A percentile compares a stretch with the other conserved stretches of the same genome.
Conservation (phyloP, 2,113 vertebrate genomes). For the Egretta garzetta region DNA sequence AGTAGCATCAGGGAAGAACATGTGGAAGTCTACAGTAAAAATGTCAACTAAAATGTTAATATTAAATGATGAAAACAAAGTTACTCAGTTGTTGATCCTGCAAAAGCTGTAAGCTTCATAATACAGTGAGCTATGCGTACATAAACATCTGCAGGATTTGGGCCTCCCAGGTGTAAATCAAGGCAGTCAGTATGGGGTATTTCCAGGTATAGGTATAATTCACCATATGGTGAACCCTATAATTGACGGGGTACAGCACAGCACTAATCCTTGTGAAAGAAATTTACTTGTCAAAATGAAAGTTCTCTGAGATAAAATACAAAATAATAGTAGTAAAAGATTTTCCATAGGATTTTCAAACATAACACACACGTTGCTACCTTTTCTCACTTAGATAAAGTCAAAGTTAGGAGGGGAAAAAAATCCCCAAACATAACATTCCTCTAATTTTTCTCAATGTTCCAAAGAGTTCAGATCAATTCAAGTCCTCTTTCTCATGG, state of each 20-base stretch:
- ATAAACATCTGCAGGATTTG: neutral
- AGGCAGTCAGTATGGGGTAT: neutral
- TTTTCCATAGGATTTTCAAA: neutral
- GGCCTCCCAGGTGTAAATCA: neutral
- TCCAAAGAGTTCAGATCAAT: neutral
- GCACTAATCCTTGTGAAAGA: neutral
- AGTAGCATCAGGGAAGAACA: neutral
- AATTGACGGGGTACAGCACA: neutral
- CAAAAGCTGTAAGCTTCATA: neutral
- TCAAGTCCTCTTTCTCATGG: neutral
- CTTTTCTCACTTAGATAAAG: neutral
- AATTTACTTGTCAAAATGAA: neutral
- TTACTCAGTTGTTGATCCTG: neutral
- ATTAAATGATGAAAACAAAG: neutral
- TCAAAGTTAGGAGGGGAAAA: neutral
- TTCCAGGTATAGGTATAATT: neutral
- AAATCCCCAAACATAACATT: neutral
- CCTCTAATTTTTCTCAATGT: neutral
- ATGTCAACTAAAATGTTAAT: neutral
- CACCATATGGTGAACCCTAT: neutral
- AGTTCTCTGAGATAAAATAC: neutral
- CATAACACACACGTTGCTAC: rapidly evolving
- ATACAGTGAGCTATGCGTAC: neutral
- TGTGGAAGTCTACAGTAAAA: neutral
- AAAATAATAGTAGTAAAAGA: neutral